Evolutionary conservation across 2,113 vertebrate genomes (phyloP).

Genomic region (Xenopus tropicalis): DNA sequence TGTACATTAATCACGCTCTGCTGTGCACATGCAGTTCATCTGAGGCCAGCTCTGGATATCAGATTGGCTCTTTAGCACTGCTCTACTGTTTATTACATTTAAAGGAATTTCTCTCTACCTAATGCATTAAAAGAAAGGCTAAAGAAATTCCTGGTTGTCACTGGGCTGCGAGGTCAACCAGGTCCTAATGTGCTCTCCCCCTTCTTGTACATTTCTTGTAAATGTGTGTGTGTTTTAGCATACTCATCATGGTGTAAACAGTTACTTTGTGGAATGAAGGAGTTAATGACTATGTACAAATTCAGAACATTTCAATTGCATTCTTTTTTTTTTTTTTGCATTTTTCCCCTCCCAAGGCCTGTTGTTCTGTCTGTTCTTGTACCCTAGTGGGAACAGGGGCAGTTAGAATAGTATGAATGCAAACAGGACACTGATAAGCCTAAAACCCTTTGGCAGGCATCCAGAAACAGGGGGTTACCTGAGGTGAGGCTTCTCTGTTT

Average conservation of each 20-base stretch:
- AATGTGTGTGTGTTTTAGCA: constrained; percentile 16
- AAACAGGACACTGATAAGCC: constrained; percentile 37
- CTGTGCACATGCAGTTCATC: constrained; percentile 35
- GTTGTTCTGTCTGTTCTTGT: constrained; percentile 38
- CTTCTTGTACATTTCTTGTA: constrained; percentile 24
- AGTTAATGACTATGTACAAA: constrained; percentile 34
- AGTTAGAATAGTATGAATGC: constrained; percentile 38
- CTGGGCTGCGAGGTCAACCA: constrained; percentile 26
- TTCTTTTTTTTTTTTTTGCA: constrained; percentile 10
- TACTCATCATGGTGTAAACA: constrained; percentile 30
- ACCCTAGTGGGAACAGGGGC: constrained; percentile 32
- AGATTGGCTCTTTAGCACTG: constrained; percentile 27
- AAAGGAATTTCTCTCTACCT: constrained; percentile 23
- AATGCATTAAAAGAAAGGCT: constrained; percentile 30
- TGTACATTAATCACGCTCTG: constrained; percentile 40
- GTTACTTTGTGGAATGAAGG: constrained; percentile 33
- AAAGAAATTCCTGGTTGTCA: constrained; percentile 31
- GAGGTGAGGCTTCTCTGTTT: constrained; percentile 25
- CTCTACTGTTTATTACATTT: constrained; percentile 21
- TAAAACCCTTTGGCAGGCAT: constrained; percentile 21
- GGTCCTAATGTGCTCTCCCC: constrained; percentile 23
- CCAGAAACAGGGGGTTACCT: constrained; percentile 32
- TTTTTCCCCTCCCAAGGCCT: constrained; percentile 25
- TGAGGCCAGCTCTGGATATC: constrained; percentile 41
- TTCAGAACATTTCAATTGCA: constrained; percentile 17